These are phyloP conservation scores for Metellina segmentata DNA, from an alignment of 2,888 invertebrate species.

Conservation along the genomic window DNA sequence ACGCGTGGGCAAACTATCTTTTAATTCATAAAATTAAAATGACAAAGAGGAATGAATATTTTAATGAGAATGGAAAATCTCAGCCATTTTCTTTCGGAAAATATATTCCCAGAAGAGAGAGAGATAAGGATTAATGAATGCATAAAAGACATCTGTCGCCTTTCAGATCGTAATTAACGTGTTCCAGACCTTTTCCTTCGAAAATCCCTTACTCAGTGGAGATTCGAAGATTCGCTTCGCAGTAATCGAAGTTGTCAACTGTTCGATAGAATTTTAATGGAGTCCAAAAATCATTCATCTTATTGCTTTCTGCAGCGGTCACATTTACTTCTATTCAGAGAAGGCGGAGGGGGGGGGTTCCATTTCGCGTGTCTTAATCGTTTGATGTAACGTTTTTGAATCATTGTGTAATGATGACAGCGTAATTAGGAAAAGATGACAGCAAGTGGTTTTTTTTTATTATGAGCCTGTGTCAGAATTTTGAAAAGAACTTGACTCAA, in stretches of 20 bases:
- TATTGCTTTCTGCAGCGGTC: too few species aligned
- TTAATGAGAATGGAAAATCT: constrained; percentile 25
- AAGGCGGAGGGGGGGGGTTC: too few species aligned
- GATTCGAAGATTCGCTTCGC: not conserved
- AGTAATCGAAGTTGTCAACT: constrained; percentile 3
- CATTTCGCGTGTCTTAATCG: too few species aligned
- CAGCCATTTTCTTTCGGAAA: not conserved
- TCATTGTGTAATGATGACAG: too few species aligned
- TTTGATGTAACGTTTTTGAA: too few species aligned
- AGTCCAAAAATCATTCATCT: not conserved
- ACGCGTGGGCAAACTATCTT: constrained; percentile 3
- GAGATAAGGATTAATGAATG: constrained; percentile 48
- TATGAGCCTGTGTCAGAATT: too few species aligned
- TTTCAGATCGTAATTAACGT: constrained; percentile 39
- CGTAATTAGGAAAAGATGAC: too few species aligned
- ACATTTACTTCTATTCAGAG: too few species aligned
- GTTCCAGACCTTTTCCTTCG: not conserved
- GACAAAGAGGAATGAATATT: constrained; percentile 29
- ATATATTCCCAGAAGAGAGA: not conserved
- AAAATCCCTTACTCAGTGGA: not conserved
- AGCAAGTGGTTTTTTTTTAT: too few species aligned
- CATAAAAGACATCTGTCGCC: constrained; percentile 35
- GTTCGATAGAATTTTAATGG: constrained; percentile 20
- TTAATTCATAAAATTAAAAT: not conserved
- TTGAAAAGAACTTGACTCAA: too few species aligned